Evolutionary conservation across 2,888 invertebrate species (phyloP), one percentile per base, ranked within the genome.

Genomic region (Hartigia nigra): DNA sequence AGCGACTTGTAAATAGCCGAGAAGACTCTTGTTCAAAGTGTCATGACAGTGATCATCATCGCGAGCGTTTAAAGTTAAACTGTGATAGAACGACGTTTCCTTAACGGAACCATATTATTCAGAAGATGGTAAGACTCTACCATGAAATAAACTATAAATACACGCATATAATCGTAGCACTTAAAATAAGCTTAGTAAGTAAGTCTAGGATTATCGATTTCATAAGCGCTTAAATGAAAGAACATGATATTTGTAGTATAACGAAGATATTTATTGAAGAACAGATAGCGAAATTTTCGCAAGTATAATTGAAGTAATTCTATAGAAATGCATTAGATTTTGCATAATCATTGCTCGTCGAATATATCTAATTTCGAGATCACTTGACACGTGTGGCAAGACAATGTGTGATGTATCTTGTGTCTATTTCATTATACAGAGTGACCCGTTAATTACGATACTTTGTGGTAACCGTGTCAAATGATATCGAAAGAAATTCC

Each of bases 81-180:
- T 82, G 84, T 85, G 84, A 84, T 85, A 84, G 81, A 84, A 81
- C 78, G 84, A 79, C 78, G 80, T 81, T 77, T 82, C 81, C 83
- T 83, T 77, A 78, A 76, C 34, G 75, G 77, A 78, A 79, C 79
- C 80, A 70, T 77, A 76, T 36, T 76, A 74, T 69, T 31, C 76
- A 23, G 72, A 69, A 37, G 39, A 78, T 69, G 74, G 70, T 75
- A 69, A 76, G 70, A 14, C 31, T 74, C 34, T 74, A 31, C 74
- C 31, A 77, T 77, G 55, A 75, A 75, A 31, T 74, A 74, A 74
- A 34, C 36, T 23, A 14, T 32, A 35, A 9, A 34, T 5, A 74
- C 69, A 32, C 36, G 70, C 23, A n/a, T 32, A 4, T 69, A 76
- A 39, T 12, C 32, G 70, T 76, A 76, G 55, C 55, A 23, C 9